phyloP scores from a whole-genome alignment of 2,113 vertebrate genomes.

The Proterorhinus semilunaris region DNA sequence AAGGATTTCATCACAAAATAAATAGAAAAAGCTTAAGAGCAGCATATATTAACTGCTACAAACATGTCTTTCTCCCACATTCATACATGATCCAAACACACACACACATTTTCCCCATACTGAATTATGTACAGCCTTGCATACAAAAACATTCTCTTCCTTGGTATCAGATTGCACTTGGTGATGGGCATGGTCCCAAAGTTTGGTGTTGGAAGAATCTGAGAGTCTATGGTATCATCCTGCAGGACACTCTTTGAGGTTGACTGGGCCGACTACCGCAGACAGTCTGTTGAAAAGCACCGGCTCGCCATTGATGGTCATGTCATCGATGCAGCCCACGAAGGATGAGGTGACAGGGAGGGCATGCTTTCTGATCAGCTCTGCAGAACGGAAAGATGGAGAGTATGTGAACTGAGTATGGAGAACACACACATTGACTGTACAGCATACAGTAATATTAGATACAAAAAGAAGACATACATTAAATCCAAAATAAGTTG shows the following conservation, averaged over 20 bases:
- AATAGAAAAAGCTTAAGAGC: slow-evolving; percentile 63
- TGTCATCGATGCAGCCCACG: slow-evolving; percentile 84
- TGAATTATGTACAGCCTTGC: slow-evolving; percentile 27
- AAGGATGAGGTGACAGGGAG: slow-evolving; percentile 79
- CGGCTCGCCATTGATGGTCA: slow-evolving; percentile 77
- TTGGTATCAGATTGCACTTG: slow-evolving; percentile 67
- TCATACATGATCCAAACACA: neutral
- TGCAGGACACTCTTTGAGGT: slow-evolving; percentile 83
- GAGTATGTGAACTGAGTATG: neutral
- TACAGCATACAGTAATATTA: no score
- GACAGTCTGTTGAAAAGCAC: slow-evolving; percentile 75
- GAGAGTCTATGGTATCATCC: slow-evolving; percentile 55
- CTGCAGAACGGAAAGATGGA: slow-evolving; percentile 17
- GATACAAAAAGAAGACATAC: no score
- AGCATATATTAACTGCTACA: slow-evolving; percentile 37
- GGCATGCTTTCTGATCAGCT: slow-evolving; percentile 22
- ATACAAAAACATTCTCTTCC: slow-evolving; percentile 65
- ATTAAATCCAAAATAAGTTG: no score
- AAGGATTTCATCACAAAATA: slow-evolving; percentile 62
- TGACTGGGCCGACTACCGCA: slow-evolving; percentile 79
- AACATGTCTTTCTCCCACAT: slow-evolving; percentile 5
- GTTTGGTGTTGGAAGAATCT: slow-evolving; percentile 16
- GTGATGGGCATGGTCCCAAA: slow-evolving; percentile 61
- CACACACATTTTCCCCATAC: neutral
- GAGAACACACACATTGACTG: neutral